Evolutionary conservation across 2,797 vertebrate genomes (phyloP).

Genomic region (Manis pentadactyla): DNA sequence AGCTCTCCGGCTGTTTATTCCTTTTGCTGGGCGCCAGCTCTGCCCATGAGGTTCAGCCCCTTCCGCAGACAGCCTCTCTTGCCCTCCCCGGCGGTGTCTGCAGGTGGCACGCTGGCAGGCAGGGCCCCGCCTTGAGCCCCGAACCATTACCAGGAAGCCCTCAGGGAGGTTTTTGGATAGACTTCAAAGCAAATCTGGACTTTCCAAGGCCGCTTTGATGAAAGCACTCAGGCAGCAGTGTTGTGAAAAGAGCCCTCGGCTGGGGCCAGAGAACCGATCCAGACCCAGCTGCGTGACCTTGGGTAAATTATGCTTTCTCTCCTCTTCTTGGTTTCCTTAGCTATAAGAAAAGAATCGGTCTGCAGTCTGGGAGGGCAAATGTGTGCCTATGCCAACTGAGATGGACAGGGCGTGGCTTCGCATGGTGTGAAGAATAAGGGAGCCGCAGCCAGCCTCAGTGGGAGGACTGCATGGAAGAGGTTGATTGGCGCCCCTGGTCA

Average conservation of each 20-base stretch:
- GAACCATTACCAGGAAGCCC: conserved; percentile 4
- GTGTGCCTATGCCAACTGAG: background rate
- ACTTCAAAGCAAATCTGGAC: background rate
- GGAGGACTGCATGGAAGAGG: background rate
- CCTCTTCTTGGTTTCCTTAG: background rate
- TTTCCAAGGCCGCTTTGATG: background rate
- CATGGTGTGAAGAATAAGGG: background rate
- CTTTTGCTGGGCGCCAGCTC: conserved; percentile 64
- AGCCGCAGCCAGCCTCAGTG: background rate
- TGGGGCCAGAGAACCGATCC: background rate
- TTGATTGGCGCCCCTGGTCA: background rate
- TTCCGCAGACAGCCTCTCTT: background rate
- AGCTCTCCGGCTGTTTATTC: conserved; percentile 65
- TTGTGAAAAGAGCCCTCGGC: background rate
- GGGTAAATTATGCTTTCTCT: background rate
- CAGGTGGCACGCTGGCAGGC: conserved; percentile 58
- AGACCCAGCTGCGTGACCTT: background rate
- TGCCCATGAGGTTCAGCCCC: conserved; percentile 29
- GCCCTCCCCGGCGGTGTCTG: background rate
- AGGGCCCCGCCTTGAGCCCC: background rate
- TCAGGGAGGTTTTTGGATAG: conserved; percentile 34
- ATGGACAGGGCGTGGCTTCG: background rate
- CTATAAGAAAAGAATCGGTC: background rate
- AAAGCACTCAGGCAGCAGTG: background rate
- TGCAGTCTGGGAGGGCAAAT: background rate